Percentiles rank a stretch among this genome's conserved stretches.
These are phyloP conservation scores for Psittacula cyanocephala DNA, from an alignment of 2,113 vertebrate species.

Conservation along the genomic window DNA sequence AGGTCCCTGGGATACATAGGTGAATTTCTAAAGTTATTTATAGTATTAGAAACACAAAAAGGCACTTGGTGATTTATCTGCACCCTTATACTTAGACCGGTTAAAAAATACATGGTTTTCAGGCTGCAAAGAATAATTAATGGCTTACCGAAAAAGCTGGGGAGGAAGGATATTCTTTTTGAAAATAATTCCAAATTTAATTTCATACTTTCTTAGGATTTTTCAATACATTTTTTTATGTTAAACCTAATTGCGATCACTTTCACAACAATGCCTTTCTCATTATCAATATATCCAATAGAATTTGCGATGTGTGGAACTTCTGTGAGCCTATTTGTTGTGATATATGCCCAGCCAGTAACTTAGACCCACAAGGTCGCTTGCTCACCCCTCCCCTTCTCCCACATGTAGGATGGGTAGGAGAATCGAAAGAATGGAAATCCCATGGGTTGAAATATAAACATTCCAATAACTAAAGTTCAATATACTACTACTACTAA, in stretches of 20 bases:
- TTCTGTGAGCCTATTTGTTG: neutral
- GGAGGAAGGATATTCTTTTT: neutral
- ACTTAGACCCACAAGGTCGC: neutral
- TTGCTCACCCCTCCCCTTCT: neutral
- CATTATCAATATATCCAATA: neutral
- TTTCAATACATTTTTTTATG: neutral
- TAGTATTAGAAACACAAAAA: constrained; percentile 1
- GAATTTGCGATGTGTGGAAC: neutral
- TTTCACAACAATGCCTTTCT: neutral
- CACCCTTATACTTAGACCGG: neutral
- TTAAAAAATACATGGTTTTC: neutral
- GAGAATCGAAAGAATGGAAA: neutral
- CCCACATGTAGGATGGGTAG: neutral
- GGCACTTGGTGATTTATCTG: constrained; percentile 2
- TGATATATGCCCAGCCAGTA: neutral
- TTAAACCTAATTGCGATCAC: neutral
- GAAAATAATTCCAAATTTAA: neutral
- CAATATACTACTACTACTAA: neutral
- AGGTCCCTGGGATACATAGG: neutral
- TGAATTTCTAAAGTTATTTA: constrained; percentile 39
- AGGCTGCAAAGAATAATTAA: constrained; percentile 2
- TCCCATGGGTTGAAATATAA: neutral
- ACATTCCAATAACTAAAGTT: neutral
- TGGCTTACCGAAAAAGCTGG: neutral
- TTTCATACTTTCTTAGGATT: neutral